Conservation (phyloP, 1,140 invertebrate species). For the Plodia interpunctella region DNA sequence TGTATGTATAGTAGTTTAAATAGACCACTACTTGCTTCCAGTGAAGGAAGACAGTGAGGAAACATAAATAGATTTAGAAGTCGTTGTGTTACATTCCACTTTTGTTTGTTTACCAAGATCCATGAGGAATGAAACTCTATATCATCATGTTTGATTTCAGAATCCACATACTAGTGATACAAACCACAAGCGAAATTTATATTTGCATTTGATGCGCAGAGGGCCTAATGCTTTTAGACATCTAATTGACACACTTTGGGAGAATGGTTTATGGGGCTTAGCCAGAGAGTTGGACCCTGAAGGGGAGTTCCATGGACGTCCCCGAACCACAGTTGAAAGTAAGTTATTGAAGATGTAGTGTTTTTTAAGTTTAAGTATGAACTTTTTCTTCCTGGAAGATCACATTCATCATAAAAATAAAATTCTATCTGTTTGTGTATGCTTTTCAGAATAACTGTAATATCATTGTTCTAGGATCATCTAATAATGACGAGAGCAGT, state of each 20-base stretch:
- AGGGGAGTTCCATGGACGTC: conserved; percentile 31
- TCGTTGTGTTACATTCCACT: no score
- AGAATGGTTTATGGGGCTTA: conserved; percentile 62
- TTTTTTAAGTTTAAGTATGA: neutral
- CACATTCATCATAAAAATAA: neutral
- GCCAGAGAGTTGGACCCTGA: conserved; percentile 55
- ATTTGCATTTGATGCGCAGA: conserved; percentile 51
- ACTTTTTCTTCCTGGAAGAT: no score
- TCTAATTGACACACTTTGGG: conserved; percentile 56
- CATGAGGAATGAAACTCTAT: conserved; percentile 8
- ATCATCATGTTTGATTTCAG: conserved; percentile 26
- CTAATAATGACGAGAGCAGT: conserved; percentile 21
- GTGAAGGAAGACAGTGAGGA: no score
- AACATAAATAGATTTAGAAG: no score
- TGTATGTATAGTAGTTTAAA: no score
- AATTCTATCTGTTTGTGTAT: no score
- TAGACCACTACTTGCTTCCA: no score
- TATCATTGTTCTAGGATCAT: neutral
- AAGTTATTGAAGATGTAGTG: neutral
- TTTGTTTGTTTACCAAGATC: no score
- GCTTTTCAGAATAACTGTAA: neutral
- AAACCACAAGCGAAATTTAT: conserved; percentile 51
- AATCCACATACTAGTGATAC: conserved; percentile 41
- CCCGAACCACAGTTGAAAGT: conserved; percentile 7
- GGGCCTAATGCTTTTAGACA: conserved; percentile 66